A percentile compares a stretch with the other conserved stretches of the same genome.
Conservation (phyloP, 2,888 invertebrate species). For the Lasioglossum villosulum region DNA sequence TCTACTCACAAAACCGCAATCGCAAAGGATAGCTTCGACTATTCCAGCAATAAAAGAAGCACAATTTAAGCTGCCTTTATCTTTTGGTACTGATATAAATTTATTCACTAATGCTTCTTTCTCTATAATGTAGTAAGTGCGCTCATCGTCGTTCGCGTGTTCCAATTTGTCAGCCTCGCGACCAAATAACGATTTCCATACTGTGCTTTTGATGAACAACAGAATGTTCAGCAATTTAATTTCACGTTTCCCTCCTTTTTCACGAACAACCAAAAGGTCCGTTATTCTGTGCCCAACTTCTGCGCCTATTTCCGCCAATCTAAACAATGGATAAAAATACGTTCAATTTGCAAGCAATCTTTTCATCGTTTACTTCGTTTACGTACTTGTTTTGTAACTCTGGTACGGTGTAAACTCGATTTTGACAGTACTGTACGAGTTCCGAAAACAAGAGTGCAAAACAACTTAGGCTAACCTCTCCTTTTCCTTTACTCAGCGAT, state of each 20-base stretch:
- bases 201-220: slow-evolving; percentile 96
- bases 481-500: slow-evolving; percentile 95
- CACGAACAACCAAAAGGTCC: slow-evolving; percentile 97
- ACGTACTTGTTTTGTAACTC: slow-evolving; percentile 96
- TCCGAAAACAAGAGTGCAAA: slow-evolving; percentile 99
- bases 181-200: slow-evolving; percentile 99
- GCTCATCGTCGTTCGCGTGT: slow-evolving; percentile 99
- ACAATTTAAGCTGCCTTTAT: slow-evolving; percentile 98
- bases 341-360: not conserved
- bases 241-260: slow-evolving; percentile 97
- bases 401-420: slow-evolving; percentile 96
- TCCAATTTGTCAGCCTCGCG: slow-evolving; percentile 99
- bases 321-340: slow-evolving; percentile 82
- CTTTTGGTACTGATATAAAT: slow-evolving; percentile 98
- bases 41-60: slow-evolving; percentile 99
- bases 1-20: slow-evolving; percentile 96
- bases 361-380: not conserved
- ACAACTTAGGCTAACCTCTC: slow-evolving; percentile 95
- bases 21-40: slow-evolving; percentile 97
- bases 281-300: slow-evolving; percentile 97
- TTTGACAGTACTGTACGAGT: slow-evolving; percentile 99
- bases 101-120: slow-evolving; percentile 98
- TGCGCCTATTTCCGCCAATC: slow-evolving; percentile 96
- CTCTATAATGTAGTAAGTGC: slow-evolving; percentile 99
- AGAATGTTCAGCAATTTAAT: slow-evolving; percentile 97